phyloP scores from a whole-genome alignment of 2,888 invertebrate species.

The Plusia festucae region DNA sequence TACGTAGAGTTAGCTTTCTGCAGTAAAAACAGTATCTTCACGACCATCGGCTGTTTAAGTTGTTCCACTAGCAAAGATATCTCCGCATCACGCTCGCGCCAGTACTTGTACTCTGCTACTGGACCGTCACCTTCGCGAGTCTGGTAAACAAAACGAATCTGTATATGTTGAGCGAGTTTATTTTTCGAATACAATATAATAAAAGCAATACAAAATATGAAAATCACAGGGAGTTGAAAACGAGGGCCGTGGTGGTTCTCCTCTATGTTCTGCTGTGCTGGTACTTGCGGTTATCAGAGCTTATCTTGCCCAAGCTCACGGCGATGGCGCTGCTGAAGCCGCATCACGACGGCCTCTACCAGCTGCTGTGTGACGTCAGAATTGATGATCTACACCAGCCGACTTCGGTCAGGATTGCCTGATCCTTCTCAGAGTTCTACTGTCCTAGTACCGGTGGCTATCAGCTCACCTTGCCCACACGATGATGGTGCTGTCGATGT shows the following conservation, averaged over 20 bases:
- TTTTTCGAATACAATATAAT: too few relatives aligned
- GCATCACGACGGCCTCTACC: too few relatives aligned
- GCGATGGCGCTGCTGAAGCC: background rate
- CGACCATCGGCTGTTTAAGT: conserved; percentile 92
- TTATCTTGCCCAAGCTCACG: background rate
- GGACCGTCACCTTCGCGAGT: conserved; percentile 93
- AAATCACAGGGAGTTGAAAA: too few relatives aligned
- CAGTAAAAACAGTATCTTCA: conserved; percentile 90
- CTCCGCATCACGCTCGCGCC: conserved; percentile 94
- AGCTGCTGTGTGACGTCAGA: too few relatives aligned
- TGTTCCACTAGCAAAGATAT: conserved; percentile 95
- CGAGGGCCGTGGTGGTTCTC: too few relatives aligned
- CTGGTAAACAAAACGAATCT: conserved; percentile 56
- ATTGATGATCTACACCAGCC: too few relatives aligned
- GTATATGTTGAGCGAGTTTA: background rate
- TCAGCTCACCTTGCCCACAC: conserved; percentile 83
- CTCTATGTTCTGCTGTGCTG: too few relatives aligned
- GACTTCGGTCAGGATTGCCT: background rate
- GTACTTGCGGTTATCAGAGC: too few relatives aligned
- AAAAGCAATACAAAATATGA: too few relatives aligned
- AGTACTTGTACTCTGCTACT: conserved; percentile 95
- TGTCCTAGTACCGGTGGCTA: background rate
- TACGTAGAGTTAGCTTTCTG: conserved; percentile 87
- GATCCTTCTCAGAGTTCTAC: background rate
- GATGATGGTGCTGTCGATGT: conserved; percentile 90